Conservation (phyloP, 1,140 invertebrate genomes). For the Nymphalis io region DNA sequence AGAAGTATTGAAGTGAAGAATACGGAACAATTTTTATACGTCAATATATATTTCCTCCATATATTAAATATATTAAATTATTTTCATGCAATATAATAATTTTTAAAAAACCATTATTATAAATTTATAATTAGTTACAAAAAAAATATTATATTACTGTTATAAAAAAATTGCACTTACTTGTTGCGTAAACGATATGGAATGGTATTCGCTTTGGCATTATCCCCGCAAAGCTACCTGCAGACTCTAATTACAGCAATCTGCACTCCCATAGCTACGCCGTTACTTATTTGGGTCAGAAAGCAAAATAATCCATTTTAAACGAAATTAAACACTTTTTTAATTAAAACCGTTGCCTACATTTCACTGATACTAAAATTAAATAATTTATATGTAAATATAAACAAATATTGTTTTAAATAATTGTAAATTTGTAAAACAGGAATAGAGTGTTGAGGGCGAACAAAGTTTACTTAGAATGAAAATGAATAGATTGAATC, state of each 20-base stretch:
- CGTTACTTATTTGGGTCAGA: constrained; percentile 31
- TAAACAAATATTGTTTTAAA: constrained; percentile 15
- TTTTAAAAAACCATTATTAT: no score
- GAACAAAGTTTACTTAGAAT: constrained; percentile 38
- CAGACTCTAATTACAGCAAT: constrained; percentile 46
- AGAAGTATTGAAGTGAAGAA: no score
- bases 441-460: constrained; percentile 36
- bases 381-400: not conserved
- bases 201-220: constrained; percentile 80
- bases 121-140: no score
- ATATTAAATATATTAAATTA: no score
- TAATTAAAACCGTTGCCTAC: constrained; percentile 23
- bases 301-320: constrained; percentile 19
- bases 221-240: constrained; percentile 52
- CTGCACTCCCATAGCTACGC: constrained; percentile 50
- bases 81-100: no score
- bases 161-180: constrained; percentile 59
- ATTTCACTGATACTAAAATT: constrained; percentile 29
- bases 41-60: no score
- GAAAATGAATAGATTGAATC: constrained; percentile 37
- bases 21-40: no score
- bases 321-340: not conserved
- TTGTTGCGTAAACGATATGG: constrained; percentile 79
- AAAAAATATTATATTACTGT: constrained; percentile 12
- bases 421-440: constrained; percentile 40